phyloP scores from a whole-genome alignment of 2,888 invertebrate species.

The Meandrusa payeni region DNA sequence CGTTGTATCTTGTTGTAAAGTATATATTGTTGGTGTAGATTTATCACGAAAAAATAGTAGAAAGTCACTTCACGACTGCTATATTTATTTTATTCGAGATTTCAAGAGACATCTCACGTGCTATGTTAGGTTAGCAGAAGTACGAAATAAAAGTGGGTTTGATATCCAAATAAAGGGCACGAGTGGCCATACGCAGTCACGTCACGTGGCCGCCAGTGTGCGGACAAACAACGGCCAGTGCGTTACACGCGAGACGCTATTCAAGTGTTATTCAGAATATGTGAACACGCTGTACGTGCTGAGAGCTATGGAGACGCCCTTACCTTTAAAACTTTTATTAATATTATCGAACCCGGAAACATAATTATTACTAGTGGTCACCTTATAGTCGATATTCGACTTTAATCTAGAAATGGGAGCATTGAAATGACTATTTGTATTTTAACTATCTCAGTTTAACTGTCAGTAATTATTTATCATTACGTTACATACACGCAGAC shows the following conservation, averaged over 20 bases:
- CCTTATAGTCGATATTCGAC: no score
- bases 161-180: slow-evolving; percentile 25
- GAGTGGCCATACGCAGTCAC: slow-evolving; percentile 43
- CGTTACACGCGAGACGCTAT: slow-evolving; percentile 54
- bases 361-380: no score
- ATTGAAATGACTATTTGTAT: no score
- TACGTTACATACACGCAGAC: no score
- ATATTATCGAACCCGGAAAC: no score
- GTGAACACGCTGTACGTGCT: slow-evolving; percentile 63
- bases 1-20: no score
- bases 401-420: no score
- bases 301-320: slow-evolving; percentile 43
- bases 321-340: not conserved
- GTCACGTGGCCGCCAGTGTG: slow-evolving; percentile 53
- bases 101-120: not conserved
- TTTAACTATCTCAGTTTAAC: no score
- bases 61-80: no score
- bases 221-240: slow-evolving; percentile 53
- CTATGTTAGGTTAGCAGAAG: slow-evolving; percentile 9
- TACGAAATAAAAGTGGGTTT: slow-evolving; percentile 22
- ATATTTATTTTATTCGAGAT: slow-evolving; percentile 5
- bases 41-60: no score
- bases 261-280: slow-evolving; percentile 75
- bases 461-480: no score
- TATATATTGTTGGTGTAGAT: no score